These are phyloP conservation scores for Fukomys damarensis DNA, from an alignment of 2,113 vertebrate genomes.

Conservation along the genomic window DNA sequence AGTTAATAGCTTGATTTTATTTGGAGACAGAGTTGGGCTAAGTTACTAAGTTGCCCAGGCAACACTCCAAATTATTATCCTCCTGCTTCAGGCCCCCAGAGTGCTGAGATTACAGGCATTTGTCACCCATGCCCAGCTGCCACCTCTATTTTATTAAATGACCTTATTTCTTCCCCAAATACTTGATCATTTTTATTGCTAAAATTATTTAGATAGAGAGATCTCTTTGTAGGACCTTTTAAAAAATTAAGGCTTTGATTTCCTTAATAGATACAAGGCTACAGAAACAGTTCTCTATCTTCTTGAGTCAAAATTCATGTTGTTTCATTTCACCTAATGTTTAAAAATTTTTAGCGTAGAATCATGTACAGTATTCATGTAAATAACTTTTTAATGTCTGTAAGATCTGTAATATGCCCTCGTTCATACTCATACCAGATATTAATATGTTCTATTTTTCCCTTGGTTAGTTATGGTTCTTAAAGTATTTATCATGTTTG, in stretches of 20 bases:
- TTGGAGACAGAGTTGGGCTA: neutral
- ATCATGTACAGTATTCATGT: neutral
- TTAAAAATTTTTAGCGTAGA: neutral
- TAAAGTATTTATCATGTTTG: neutral
- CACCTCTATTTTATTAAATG: slow-evolving; percentile 17
- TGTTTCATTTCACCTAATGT: neutral
- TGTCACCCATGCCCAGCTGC: neutral
- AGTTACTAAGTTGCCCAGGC: neutral
- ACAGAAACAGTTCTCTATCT: neutral
- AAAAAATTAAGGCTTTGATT: neutral
- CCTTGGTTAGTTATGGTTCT: neutral
- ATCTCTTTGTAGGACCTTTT: neutral
- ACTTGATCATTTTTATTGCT: neutral
- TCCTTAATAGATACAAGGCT: neutral
- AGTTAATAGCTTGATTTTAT: neutral
- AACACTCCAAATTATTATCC: neutral
- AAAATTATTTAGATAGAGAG: neutral
- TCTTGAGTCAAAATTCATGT: slow-evolving; percentile 6
- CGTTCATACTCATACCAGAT: neutral
- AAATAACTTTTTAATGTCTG: neutral
- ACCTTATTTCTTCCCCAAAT: neutral
- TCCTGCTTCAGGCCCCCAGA: neutral
- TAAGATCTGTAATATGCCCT: neutral
- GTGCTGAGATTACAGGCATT: neutral
- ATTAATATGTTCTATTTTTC: neutral